phyloP scores from a whole-genome alignment of 2,113 vertebrate genomes.

The Nansenia antarctica region DNA sequence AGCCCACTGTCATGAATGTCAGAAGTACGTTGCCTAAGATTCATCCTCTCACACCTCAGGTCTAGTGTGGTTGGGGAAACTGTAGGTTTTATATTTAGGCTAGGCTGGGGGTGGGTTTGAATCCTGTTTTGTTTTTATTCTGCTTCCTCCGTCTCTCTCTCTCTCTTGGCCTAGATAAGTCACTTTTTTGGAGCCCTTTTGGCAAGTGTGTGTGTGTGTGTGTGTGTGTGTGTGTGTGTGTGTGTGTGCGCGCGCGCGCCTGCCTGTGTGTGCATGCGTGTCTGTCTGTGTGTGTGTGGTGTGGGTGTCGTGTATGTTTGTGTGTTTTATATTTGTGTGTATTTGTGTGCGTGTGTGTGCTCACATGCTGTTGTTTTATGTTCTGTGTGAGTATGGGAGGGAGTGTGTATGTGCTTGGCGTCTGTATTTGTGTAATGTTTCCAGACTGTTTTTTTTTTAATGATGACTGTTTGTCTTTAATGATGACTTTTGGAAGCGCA shows the following conservation, averaged over 20 bases:
- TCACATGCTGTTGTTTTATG: no score
- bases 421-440: neutral
- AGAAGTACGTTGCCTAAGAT: neutral
- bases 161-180: neutral
- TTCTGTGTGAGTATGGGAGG: no score
- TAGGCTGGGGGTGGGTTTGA: neutral
- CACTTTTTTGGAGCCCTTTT: neutral
- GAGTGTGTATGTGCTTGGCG: no score
- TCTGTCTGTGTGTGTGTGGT: no score
- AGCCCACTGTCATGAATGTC: neutral
- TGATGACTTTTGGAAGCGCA: neutral
- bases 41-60: neutral
- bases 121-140: neutral
- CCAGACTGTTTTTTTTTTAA: neutral
- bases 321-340: no score
- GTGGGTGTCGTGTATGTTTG: neutral
- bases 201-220: neutral
- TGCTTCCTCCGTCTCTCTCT: neutral
- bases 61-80: neutral
- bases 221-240: no score
- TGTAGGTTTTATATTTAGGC: neutral
- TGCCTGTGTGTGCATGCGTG: neutral
- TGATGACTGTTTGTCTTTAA: neutral
- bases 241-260: no score
- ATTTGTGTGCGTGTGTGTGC: no score